A percentile compares a stretch with the other conserved stretches of the same genome.
Evolutionary conservation across 2,113 vertebrate genomes (phyloP).

Genomic region (Rhodinocichla rosea): DNA sequence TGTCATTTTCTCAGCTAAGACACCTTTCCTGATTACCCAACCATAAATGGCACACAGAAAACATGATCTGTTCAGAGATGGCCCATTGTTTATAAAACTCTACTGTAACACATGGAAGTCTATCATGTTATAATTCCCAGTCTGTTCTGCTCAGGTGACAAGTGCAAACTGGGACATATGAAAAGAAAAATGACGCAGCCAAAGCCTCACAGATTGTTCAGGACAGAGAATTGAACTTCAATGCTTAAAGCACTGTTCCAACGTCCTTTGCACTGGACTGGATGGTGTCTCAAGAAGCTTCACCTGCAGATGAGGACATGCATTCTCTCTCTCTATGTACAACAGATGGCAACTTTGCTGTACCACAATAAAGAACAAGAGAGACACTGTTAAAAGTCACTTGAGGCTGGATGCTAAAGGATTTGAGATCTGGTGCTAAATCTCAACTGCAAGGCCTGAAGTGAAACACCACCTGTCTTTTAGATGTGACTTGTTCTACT

Average conservation of each 20-base stretch:
- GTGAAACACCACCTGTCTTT: background rate
- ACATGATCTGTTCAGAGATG: background rate
- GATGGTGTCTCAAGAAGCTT: background rate
- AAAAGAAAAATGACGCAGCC: background rate
- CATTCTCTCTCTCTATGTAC: background rate
- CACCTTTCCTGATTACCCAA: background rate
- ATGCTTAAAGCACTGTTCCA: background rate
- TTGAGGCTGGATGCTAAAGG: background rate
- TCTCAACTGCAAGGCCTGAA: background rate
- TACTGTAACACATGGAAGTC: background rate
- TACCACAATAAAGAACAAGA: background rate
- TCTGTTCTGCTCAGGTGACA: background rate
- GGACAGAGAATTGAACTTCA: background rate
- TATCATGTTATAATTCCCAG: background rate
- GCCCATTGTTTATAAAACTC: background rate
- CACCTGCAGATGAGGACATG: background rate
- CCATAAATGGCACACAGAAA: background rate
- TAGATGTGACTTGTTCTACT: background rate
- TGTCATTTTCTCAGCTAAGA: background rate
- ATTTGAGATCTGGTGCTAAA: background rate
- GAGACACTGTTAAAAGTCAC: background rate
- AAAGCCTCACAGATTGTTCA: background rate
- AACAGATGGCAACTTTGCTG: background rate
- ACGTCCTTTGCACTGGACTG: background rate
- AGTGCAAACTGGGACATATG: background rate